Evolutionary conservation across 2,797 vertebrate species (phyloP), one percentile per base, ranked within the genome.

Genomic region (Karalla daura): DNA sequence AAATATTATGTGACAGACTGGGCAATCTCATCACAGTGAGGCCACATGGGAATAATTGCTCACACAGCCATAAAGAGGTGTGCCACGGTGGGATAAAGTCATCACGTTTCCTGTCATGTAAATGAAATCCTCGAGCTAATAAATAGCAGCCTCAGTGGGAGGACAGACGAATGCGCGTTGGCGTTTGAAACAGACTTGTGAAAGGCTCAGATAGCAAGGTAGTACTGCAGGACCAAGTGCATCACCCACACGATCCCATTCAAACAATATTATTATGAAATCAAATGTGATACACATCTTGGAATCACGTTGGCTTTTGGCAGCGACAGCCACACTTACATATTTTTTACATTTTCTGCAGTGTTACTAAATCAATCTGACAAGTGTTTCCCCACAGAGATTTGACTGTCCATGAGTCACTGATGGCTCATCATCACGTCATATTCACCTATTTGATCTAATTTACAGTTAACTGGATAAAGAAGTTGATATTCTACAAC

Each of bases 41-140:
- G 52, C 61, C 73, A 35, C 64, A 65, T 46, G 67, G 54, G 64
- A 60, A 55, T 70, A 70, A 77, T 83, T 72, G 35, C 72, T 84
- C 58, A 52, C 61, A 61, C 67, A 74, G 40, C 59, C 49, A 50
- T 81, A 54, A 70, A 77, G 63, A 66, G 41, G 66, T 79, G 63
- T 67, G 36, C 40, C 40, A 43, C 58, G 37, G 45, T 70, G 14
- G 12, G 20, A 67, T 65, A n/a, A 46, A 66, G 58, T 59, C 7
- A 36, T 63, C 33, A 27, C 27, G 50, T 21, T 50, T 77, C 46
- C 32, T 60, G 14, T 56, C 37, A 17, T 60, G 56, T 32, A 33
- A 70, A 76, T 69, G 1, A 58, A 41, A 74, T 54, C 30, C 53
- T 47, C 3, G 47, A 37, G 49, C 28, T 46, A 50, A 65, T 58